phyloP scores from a whole-genome alignment of 2,888 invertebrate genomes.

The Acleris sparsana region DNA sequence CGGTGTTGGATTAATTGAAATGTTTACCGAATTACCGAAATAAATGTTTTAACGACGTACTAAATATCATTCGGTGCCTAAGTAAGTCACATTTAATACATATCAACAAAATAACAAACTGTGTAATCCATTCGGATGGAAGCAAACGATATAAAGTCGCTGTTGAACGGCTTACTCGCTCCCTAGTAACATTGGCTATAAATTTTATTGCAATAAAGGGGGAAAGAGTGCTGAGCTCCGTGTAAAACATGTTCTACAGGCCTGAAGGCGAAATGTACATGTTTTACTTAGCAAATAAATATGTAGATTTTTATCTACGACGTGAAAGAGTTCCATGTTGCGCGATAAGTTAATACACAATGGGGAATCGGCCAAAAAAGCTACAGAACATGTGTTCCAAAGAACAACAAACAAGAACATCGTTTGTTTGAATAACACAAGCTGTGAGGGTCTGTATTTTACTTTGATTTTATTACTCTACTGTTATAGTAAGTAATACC shows the following conservation, averaged over 20 bases:
- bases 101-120: neutral
- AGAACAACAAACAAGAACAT: too few species aligned
- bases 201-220: conserved; percentile 23
- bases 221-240: conserved; percentile 21
- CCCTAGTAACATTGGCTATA: conserved; percentile 32
- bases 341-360: too few species aligned
- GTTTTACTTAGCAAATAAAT: conserved; percentile 15
- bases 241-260: conserved; percentile 19
- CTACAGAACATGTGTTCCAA: too few species aligned
- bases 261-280: conserved; percentile 2
- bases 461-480: too few species aligned
- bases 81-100: neutral
- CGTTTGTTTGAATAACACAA: too few species aligned
- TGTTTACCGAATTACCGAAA: neutral
- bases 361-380: too few species aligned
- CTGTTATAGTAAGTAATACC: too few species aligned
- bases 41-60: too few species aligned
- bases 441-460: too few species aligned
- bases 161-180: conserved; percentile 26
- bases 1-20: neutral
- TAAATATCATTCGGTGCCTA: neutral
- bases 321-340: neutral
- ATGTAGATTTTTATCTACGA: neutral
- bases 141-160: conserved; percentile 13
- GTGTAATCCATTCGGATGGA: neutral